These are phyloP conservation scores for Sceloporus tristichus DNA, from an alignment of 2,113 vertebrate genomes.

Conservation along the genomic window DNA sequence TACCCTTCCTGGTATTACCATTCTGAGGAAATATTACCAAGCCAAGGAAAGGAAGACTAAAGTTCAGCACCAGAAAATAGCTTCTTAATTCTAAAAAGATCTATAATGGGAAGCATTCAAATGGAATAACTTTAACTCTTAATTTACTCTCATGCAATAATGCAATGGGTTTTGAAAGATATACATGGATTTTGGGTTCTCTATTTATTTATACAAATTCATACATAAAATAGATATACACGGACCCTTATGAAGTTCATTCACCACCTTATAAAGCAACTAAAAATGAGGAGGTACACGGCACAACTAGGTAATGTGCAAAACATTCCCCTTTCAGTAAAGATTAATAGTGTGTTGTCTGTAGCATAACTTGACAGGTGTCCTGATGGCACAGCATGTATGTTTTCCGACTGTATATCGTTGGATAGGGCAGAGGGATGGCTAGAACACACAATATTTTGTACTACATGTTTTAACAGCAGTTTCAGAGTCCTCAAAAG, in stretches of 20 bases:
- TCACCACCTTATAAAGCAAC: not conserved
- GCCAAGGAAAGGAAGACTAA: conserved; percentile 28
- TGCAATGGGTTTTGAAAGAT: not conserved
- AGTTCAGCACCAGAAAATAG: conserved; percentile 42
- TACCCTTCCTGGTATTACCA: conserved; percentile 21
- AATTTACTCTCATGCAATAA: conserved; percentile 21
- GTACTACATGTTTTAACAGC: not conserved
- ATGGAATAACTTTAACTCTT: conserved; percentile 26
- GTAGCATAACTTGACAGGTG: too few relatives aligned
- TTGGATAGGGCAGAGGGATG: not conserved
- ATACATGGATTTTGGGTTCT: not conserved
- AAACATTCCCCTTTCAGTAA: too few relatives aligned
- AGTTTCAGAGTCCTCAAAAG: too few relatives aligned
- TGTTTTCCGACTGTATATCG: too few relatives aligned
- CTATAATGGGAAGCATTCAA: not conserved
- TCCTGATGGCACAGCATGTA: too few relatives aligned
- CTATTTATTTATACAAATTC: not conserved
- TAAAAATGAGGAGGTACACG: not conserved
- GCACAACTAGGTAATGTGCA: not conserved
- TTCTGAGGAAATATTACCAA: too few relatives aligned
- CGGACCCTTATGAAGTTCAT: not conserved
- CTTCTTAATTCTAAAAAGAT: conserved; percentile 11
- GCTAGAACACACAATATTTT: not conserved
- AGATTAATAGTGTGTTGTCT: not conserved
- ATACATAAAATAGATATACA: not conserved